Conservation (phyloP, 53 echinoderm and acorn worm genomes). For the Apostichopus leukothele region DNA sequence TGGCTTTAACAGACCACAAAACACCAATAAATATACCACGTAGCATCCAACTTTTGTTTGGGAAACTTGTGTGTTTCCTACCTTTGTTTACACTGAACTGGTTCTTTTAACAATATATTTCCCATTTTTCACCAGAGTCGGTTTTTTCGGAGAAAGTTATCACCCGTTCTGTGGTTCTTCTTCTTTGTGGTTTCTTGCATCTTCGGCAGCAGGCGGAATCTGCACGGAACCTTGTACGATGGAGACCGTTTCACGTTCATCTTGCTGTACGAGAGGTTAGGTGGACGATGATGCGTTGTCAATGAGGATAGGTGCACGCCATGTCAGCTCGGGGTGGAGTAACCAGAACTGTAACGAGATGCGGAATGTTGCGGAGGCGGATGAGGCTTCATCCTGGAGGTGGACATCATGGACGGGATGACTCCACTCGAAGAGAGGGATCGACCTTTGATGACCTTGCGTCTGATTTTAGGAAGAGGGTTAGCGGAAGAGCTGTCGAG, state of each 20-base stretch:
- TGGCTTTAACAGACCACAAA: too few relatives aligned
- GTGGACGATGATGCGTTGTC: not conserved
- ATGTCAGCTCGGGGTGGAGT: conserved; percentile 46
- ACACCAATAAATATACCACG: too few relatives aligned
- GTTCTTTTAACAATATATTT: too few relatives aligned
- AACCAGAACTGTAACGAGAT: conserved; percentile 41
- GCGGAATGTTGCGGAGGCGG: conserved; percentile 57
- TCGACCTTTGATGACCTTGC: conserved; percentile 64
- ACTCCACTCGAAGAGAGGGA: conserved; percentile 72
- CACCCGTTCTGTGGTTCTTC: conserved; percentile 17
- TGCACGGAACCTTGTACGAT: conserved; percentile 4
- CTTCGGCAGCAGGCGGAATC: conserved; percentile 17
- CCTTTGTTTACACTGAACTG: not conserved
- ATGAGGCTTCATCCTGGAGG: conserved; percentile 55
- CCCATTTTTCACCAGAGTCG: conserved; percentile 8
- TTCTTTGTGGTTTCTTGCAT: not conserved
- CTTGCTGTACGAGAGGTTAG: not conserved
- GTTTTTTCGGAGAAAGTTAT: conserved; percentile 10
- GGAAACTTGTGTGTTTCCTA: too few relatives aligned
- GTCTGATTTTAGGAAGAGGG: conserved; percentile 84
- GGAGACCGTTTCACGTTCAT: not conserved
- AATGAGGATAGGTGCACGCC: conserved; percentile 30
- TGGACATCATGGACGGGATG: conserved; percentile 41
- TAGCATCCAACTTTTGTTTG: too few relatives aligned
- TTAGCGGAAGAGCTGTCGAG: conserved; percentile 73